A percentile compares a stretch with the other conserved stretches of the same genome.
phyloP scores from a whole-genome alignment of 53 echinoderm and acorn worm genomes.

The Pentamera pediparva region DNA sequence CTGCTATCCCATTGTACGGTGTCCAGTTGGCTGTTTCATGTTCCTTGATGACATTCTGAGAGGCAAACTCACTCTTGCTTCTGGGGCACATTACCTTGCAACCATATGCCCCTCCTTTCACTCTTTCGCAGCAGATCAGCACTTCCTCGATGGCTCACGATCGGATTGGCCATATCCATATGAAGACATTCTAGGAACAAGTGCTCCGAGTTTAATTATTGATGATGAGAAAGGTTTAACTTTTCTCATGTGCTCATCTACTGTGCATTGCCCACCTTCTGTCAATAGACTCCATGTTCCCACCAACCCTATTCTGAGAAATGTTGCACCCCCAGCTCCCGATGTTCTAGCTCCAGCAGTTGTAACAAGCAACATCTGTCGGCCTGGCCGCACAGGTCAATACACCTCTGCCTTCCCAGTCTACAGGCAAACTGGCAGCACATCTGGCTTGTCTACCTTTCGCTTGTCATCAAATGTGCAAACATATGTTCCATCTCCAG shows the following conservation, averaged over 20 bases:
- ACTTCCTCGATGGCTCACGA: constrained; percentile 11
- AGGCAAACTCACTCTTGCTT: not conserved
- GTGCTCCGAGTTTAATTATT: constrained; percentile 22
- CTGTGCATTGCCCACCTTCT: constrained; percentile 18
- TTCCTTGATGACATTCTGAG: constrained; percentile 33
- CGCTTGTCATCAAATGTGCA: not conserved
- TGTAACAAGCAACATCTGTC: constrained; percentile 26
- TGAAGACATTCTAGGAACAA: not conserved
- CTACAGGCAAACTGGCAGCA: constrained; percentile 41
- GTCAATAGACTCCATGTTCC: constrained; percentile 33
- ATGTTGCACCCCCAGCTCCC: constrained; percentile 24
- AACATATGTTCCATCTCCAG: constrained; percentile 26
- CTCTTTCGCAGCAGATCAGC: constrained; percentile 13
- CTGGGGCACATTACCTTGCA: constrained; percentile 6
- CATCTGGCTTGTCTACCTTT: constrained; percentile 38
- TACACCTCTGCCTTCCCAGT: constrained; percentile 39
- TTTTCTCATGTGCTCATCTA: constrained; percentile 30
- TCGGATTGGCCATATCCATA: not conserved
- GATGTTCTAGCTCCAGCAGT: constrained; percentile 46
- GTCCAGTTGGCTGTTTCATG: constrained; percentile 44
- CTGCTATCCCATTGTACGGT: constrained; percentile 33
- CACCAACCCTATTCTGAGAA: constrained; percentile 24
- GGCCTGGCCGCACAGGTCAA: constrained; percentile 27
- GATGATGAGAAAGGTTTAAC: constrained; percentile 32
- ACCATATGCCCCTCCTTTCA: constrained; percentile 17